Conservation (phyloP, 2,113 vertebrate species). For the Myodes glareolus region DNA sequence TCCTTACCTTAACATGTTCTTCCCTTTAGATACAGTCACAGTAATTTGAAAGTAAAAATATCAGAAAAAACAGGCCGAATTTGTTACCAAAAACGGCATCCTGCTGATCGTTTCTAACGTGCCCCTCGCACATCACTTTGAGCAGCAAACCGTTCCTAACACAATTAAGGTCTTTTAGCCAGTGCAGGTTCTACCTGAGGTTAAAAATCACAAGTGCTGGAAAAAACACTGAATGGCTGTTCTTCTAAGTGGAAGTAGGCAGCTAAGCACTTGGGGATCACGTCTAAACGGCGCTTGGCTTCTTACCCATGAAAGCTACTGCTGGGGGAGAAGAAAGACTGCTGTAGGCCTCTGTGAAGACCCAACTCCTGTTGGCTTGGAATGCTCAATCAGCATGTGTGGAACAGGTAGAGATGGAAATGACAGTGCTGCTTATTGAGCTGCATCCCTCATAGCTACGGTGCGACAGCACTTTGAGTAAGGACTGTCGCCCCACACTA, state of each 20-base stretch:
- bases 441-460: not conserved
- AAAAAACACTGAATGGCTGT: conserved; percentile 54
- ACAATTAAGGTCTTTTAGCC: conserved; percentile 60
- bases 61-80: not conserved
- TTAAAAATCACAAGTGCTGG: conserved; percentile 56
- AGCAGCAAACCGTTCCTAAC: conserved; percentile 49
- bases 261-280: conserved; percentile 62
- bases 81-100: not conserved
- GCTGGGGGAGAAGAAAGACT: not conserved
- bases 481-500: not conserved
- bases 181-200: conserved; percentile 41
- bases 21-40: conserved; percentile 31
- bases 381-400: not conserved
- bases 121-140: conserved; percentile 18
- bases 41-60: not conserved
- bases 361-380: not conserved
- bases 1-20: not conserved
- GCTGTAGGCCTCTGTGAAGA: not conserved
- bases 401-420: not conserved
- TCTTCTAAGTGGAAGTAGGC: conserved; percentile 65
- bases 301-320: not conserved
- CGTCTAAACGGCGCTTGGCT: conserved; percentile 29
- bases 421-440: not conserved
- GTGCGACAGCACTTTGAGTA: not conserved
- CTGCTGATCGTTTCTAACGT: not conserved